These are phyloP conservation scores for Lathamus discolor DNA, from an alignment of 2,113 vertebrate species.

Conservation along the genomic window DNA sequence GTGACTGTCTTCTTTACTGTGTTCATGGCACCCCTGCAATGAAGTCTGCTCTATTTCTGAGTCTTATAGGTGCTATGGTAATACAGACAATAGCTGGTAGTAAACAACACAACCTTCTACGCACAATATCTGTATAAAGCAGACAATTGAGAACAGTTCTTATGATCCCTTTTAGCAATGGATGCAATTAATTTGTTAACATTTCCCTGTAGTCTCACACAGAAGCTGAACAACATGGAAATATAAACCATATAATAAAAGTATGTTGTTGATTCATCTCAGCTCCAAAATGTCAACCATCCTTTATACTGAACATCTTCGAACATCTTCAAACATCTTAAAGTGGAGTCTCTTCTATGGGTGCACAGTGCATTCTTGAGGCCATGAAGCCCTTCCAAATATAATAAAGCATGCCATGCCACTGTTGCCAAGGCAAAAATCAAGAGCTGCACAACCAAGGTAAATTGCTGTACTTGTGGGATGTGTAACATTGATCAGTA, in stretches of 20 bases:
- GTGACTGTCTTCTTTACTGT: not conserved
- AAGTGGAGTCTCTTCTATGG: not conserved
- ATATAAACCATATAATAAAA: not conserved
- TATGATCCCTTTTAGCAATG: not conserved
- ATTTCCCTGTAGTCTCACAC: not conserved
- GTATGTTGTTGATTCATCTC: not conserved
- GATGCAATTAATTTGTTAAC: constrained; percentile 24
- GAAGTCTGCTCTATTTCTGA: not conserved
- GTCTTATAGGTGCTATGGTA: not conserved
- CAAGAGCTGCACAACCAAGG: not conserved
- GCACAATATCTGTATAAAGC: not conserved
- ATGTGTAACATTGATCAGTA: not conserved
- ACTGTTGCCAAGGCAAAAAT: not conserved
- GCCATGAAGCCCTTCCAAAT: not conserved
- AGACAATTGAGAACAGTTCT: not conserved
- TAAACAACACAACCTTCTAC: not conserved
- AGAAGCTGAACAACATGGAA: not conserved
- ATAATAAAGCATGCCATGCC: not conserved
- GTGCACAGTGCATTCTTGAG: not conserved
- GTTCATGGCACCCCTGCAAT: not conserved
- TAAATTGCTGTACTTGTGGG: not conserved
- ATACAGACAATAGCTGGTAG: not conserved
- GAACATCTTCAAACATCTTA: not conserved
- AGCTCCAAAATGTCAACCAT: not conserved
- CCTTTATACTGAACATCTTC: not conserved